phyloP scores from a whole-genome alignment of 2,113 vertebrate species.

The Globicephala melas region DNA sequence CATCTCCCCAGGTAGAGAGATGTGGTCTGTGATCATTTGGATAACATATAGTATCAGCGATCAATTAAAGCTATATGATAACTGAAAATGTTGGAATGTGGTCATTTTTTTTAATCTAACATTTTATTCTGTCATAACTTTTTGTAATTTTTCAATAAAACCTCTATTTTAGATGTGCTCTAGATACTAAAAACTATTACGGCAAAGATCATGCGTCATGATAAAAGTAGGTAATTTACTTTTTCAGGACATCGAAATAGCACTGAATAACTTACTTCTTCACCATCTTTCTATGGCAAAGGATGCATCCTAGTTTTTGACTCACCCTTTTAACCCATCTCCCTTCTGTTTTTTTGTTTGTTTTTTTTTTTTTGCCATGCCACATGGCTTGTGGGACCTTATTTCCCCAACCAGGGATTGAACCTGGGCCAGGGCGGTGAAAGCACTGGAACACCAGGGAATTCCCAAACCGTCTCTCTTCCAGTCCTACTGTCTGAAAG shows the following conservation, averaged over 20 bases:
- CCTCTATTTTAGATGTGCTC: not conserved
- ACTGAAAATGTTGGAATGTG: not conserved
- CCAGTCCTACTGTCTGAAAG: not conserved
- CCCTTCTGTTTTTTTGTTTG: not conserved
- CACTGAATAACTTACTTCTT: not conserved
- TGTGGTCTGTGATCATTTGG: not conserved
- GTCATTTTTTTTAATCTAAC: not conserved
- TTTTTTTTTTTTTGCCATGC: no score
- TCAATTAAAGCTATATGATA: not conserved
- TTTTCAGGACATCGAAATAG: not conserved
- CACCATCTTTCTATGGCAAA: not conserved
- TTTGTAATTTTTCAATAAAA: not conserved
- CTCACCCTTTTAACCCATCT: not conserved
- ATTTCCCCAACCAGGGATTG: no score
- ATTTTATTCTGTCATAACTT: not conserved
- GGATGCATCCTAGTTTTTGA: not conserved
- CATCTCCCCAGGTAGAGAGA: not conserved
- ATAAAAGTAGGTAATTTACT: not conserved
- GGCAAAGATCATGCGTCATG: not conserved
- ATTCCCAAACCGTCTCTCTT: not conserved
- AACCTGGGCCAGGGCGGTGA: no score
- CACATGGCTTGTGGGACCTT: no score
- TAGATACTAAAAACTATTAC: not conserved
- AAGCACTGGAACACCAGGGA: no score
- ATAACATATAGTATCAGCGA: not conserved